phyloP scores from a whole-genome alignment of 1,140 invertebrate genomes.

The Bombus cullumanus region DNA sequence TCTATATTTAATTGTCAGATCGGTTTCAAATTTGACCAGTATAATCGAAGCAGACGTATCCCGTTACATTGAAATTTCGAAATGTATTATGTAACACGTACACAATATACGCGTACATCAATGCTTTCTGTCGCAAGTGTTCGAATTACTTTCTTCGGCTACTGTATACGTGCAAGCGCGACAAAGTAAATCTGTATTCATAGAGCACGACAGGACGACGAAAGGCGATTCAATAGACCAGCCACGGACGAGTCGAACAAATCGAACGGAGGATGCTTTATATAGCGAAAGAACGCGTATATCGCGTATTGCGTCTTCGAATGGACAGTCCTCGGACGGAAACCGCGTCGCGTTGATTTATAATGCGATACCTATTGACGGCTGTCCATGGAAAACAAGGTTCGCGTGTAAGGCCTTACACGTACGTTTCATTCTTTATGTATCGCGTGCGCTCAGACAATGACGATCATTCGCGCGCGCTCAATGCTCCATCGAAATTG shows the following conservation, averaged over 20 bases:
- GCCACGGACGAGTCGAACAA: conserved; percentile 7
- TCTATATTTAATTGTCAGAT: too few relatives aligned
- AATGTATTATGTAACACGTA: neutral
- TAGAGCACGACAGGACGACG: neutral
- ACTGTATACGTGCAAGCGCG: neutral
- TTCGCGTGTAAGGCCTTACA: neutral
- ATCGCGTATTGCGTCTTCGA: conserved; percentile 44
- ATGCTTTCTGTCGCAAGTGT: neutral
- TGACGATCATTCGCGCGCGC: neutral
- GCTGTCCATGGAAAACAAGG: conserved; percentile 37
- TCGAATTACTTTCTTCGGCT: neutral
- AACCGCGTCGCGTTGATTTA: conserved; percentile 42
- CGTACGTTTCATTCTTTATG: neutral
- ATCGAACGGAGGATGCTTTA: conserved; percentile 43
- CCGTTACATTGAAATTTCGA: neutral
- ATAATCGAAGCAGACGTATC: neutral
- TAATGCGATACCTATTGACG: conserved; percentile 43
- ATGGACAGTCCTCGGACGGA: conserved; percentile 38
- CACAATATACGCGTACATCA: too few relatives aligned
- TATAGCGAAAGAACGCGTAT: conserved; percentile 40
- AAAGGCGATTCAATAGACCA: conserved; percentile 10
- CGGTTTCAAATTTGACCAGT: too few relatives aligned
- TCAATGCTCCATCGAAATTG: neutral
- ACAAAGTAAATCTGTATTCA: conserved; percentile 48
- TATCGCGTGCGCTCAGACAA: neutral